These are phyloP conservation scores for Merops nubicus DNA, from an alignment of 2,113 vertebrate genomes.

Conservation along the genomic window DNA sequence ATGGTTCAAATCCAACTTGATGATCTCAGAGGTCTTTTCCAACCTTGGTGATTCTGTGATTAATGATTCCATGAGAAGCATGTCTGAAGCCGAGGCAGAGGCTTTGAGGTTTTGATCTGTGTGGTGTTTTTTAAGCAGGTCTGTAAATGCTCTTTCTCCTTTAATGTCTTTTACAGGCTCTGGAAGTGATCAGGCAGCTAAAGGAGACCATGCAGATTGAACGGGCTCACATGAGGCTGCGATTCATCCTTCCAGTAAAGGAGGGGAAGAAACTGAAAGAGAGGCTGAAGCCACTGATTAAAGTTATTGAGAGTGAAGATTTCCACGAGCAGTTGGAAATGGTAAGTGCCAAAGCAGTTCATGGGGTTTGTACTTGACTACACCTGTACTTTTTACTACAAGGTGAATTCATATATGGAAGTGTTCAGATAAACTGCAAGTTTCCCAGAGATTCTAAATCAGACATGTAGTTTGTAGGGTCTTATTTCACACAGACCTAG, in stretches of 20 bases:
- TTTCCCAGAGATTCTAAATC: background rate
- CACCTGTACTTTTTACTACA: background rate
- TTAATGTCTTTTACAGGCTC: slow-evolving; percentile 75
- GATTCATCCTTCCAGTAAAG: slow-evolving; percentile 86
- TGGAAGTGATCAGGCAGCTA: slow-evolving; percentile 93
- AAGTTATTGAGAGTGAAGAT: slow-evolving; percentile 91
- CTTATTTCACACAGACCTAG: background rate
- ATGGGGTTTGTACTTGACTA: background rate
- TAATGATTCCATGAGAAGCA: too few species aligned
- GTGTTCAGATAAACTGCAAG: background rate
- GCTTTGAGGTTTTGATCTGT: background rate
- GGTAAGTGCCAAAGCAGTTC: slow-evolving; percentile 64
- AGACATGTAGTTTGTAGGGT: background rate
- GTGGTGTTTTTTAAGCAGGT: background rate
- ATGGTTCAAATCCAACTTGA: too few species aligned
- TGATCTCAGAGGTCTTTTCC: too few species aligned
- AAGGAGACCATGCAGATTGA: slow-evolving; percentile 96
- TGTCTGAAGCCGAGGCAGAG: background rate
- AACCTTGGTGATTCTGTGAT: too few species aligned
- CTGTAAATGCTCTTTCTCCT: background rate
- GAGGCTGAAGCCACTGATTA: slow-evolving; percentile 90
- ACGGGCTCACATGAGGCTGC: slow-evolving; percentile 93
- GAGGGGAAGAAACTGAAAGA: slow-evolving; percentile 95
- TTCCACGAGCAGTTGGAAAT: slow-evolving; percentile 90
- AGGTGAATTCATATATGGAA: background rate